A percentile compares a stretch with the other conserved stretches of the same genome.
These are phyloP conservation scores for Ceraclea dissimilis DNA, from an alignment of 2,888 invertebrate species.

Conservation along the genomic window DNA sequence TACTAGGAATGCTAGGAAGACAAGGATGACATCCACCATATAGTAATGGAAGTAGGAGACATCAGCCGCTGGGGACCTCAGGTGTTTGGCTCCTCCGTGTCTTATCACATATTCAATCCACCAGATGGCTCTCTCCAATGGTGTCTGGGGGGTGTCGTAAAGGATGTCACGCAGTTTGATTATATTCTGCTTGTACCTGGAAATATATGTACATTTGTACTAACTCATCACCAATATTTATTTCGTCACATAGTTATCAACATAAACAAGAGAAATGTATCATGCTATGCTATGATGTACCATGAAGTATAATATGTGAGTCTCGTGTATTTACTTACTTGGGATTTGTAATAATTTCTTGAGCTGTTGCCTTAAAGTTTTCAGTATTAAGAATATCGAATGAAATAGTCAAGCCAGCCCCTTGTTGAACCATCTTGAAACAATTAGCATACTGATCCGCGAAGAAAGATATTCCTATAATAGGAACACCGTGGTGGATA, in stretches of 20 bases:
- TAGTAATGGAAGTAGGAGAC: conserved; percentile 26
- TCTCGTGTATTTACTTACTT: conserved; percentile 3
- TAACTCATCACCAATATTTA: too few species aligned
- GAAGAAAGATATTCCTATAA: conserved; percentile 23
- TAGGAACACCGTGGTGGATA: conserved; percentile 17
- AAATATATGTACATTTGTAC: conserved; percentile 15
- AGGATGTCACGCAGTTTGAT: conserved; percentile 25
- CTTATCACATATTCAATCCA: conserved; percentile 50
- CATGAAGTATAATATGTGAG: too few species aligned
- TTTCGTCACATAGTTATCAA: too few species aligned
- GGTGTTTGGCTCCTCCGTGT: conserved; percentile 40
- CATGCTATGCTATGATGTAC: too few species aligned
- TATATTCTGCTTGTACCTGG: conserved; percentile 28
- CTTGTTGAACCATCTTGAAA: conserved; percentile 12
- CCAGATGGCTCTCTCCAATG: conserved; percentile 42
- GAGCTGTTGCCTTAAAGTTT: conserved; percentile 6
- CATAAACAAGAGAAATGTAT: too few species aligned
- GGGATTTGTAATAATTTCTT: conserved; percentile 5
- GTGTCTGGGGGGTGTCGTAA: conserved; percentile 34
- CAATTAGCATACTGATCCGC: conserved; percentile 20
- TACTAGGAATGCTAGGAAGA: neutral
- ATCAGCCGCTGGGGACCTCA: conserved; percentile 35
- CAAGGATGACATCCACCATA: neutral
- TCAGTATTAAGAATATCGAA: conserved; percentile 9
- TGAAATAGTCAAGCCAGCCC: conserved; percentile 7